phyloP scores from a whole-genome alignment of 2,113 vertebrate species.

The Dinomys branickii region DNA sequence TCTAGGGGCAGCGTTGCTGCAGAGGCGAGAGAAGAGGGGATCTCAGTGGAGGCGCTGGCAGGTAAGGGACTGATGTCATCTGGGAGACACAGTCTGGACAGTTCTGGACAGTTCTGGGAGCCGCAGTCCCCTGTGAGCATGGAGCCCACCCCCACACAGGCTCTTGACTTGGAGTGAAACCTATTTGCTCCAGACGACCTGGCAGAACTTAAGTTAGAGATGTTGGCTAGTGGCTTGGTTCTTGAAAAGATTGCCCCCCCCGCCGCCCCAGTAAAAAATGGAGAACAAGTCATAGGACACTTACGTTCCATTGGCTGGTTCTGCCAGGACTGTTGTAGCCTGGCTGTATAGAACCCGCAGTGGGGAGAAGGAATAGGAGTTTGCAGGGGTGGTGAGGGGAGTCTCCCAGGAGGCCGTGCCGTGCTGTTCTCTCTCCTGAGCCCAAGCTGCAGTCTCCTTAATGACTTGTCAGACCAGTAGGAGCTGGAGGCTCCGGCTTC shows the following conservation, averaged over 20 bases:
- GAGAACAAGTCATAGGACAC: neutral
- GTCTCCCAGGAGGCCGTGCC: neutral
- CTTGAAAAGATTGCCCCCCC: neutral
- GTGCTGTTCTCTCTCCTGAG: neutral
- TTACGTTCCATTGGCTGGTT: neutral
- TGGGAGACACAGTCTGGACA: neutral
- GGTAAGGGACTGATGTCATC: constrained; percentile 76
- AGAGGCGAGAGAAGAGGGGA: constrained; percentile 79
- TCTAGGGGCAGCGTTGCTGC: constrained; percentile 78
- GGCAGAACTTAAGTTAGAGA: neutral
- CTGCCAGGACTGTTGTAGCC: neutral
- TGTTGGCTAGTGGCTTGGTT: neutral
- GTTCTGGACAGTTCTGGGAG: neutral
- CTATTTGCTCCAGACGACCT: neutral
- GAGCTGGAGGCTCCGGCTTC: neutral
- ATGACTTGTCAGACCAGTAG: neutral
- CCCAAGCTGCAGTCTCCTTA: neutral
- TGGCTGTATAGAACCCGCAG: neutral
- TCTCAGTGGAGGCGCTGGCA: constrained; percentile 45
- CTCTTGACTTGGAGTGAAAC: neutral
- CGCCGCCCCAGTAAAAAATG: neutral
- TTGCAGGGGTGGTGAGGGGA: neutral
- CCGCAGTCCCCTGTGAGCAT: neutral
- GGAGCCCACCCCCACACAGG: neutral
- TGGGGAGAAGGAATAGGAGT: neutral